Base-by-base conservation (phyloP, 2,888 invertebrate species). In the Hartigia nigra region DNA sequence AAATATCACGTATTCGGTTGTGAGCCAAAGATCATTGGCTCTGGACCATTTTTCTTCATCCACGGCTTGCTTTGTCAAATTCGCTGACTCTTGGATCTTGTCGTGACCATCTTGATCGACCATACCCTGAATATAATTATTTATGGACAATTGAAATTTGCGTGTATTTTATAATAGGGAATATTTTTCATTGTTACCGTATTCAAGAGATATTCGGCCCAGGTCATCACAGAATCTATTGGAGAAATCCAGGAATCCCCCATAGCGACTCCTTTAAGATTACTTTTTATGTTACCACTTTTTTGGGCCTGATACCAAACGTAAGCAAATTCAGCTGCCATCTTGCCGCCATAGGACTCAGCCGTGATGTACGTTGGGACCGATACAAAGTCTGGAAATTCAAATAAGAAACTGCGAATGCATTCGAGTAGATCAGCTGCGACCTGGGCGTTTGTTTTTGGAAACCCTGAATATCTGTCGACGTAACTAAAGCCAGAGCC, bases 311-410 rank as follows among this genome's bases (percentile, higher is more conserved):
- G 92, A 79, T 92, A 88, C 90, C 95, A 93, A 12, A 82, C 77
- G 12, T 92, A 90, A 12, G 95, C 97, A 90, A 98, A 97, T 87
- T 97, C 97, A 0, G 96, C 95, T 0, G 96, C 96, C 97, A 98
- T 98, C 92, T 98, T 98, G 1, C 98, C 98, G 31, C 98, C 98
- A 90, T 98, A 98, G 0, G 97, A 97, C 91, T 98, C 97, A 35
- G 96, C 96, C 87, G 97, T 96, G 81, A 98, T 96, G 89, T 97
- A 98, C 69, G 97, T 92, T 0, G 97, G 96, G 0, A 95, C 94
- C 12, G 92, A 92, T 89, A 94, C 93, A 88, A 97, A 97, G 86
- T 95, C 94, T 0, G 96, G 94, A 87, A 95, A 92, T 23, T 92
- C 89, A 31, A 92, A 87, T 84, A 96, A 95, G 91, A 98, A 96